Conservation (phyloP, 2,113 vertebrate genomes). For the Arenaria interpres region DNA sequence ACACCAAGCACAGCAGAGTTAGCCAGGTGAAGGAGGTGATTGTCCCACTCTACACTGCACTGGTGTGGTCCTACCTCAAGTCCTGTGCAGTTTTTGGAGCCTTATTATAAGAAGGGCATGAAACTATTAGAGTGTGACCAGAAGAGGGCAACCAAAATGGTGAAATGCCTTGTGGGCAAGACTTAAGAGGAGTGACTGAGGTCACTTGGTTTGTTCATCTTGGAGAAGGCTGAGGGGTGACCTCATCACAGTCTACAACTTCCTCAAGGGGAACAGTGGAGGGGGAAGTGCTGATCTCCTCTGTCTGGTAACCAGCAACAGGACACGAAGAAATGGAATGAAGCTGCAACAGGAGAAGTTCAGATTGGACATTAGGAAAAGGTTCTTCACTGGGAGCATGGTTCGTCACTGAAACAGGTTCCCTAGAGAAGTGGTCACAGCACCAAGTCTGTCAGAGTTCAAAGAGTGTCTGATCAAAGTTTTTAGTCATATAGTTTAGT, state of each 20-base stretch:
- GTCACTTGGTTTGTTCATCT: neutral
- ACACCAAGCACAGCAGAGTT: neutral
- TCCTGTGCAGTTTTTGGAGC: fast-evolving
- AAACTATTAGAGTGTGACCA: neutral
- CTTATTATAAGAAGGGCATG: neutral
- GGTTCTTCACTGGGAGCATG: neutral
- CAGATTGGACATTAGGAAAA: neutral
- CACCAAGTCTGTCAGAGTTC: neutral
- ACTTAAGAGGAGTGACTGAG: fast-evolving
- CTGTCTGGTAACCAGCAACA: fast-evolving
- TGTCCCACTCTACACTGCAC: fast-evolving
- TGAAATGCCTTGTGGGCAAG: neutral
- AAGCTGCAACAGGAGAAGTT: neutral
- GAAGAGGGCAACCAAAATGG: neutral
- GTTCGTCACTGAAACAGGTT: fast-evolving
- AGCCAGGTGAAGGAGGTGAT: fast-evolving
- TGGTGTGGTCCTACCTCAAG: fast-evolving
- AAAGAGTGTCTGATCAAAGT: fast-evolving
- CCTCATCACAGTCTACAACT: neutral
- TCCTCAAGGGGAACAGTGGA: fast-evolving
- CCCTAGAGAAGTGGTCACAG: fast-evolving
- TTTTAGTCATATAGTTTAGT: neutral
- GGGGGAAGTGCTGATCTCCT: neutral
- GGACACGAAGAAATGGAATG: neutral
- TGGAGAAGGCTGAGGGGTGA: neutral